Percentiles rank a stretch among this genome's conserved stretches.
Conservation (phyloP, 2,888 invertebrate genomes). For the Achlya flavicornis region DNA sequence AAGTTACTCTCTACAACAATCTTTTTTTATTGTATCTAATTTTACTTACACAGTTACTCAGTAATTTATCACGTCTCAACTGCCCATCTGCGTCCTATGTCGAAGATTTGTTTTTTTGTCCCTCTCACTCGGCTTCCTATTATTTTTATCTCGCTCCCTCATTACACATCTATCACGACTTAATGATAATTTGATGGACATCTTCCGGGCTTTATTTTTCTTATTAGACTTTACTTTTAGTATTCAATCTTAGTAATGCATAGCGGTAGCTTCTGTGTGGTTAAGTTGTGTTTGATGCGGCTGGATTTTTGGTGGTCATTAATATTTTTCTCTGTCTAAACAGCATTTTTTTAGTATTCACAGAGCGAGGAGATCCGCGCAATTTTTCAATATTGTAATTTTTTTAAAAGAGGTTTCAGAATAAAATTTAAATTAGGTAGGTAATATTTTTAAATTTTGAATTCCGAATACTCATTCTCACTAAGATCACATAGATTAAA, state of each 20-base stretch:
- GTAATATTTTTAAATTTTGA: neutral
- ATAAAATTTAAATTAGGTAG: too few species aligned
- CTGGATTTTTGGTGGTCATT: neutral
- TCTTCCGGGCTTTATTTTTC: slow-evolving; percentile 32
- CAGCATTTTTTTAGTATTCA: neutral
- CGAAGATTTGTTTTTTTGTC: slow-evolving; percentile 12
- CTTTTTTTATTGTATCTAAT: slow-evolving; percentile 19
- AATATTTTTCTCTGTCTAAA: neutral
- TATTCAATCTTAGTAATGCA: slow-evolving; percentile 2
- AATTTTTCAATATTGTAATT: too few species aligned
- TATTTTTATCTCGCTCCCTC: slow-evolving; percentile 33
- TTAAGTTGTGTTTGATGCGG: slow-evolving; percentile 5
- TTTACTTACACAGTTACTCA: slow-evolving; percentile 5
- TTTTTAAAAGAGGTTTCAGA: too few species aligned
- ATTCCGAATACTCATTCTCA: neutral
- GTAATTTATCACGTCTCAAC: slow-evolving; percentile 31
- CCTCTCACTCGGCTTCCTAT: slow-evolving; percentile 19
- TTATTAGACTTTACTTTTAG: slow-evolving; percentile 24
- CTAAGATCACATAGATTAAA: too few species aligned
- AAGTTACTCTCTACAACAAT: neutral
- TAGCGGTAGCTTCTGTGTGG: neutral
- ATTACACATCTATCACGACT: slow-evolving; percentile 35
- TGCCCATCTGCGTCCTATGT: slow-evolving; percentile 20
- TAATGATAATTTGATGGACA: slow-evolving; percentile 42
- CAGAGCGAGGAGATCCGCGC: too few species aligned